phyloP scores from a whole-genome alignment of 1,140 invertebrate species.

The Drosophila bipectinata region DNA sequence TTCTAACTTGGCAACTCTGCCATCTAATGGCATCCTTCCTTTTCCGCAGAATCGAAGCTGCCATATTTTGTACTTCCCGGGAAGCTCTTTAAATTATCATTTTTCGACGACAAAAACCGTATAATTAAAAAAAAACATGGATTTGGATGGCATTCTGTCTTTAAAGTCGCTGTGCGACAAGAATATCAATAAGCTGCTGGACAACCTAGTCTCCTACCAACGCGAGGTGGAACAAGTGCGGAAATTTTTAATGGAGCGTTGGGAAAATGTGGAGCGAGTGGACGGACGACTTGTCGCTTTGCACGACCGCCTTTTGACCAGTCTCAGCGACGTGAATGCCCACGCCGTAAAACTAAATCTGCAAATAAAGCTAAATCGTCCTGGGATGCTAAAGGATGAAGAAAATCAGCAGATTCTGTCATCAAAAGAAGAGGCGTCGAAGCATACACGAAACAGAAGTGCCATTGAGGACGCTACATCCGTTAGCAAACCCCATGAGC shows the following conservation, averaged over 20 bases:
- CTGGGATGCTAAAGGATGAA: not conserved
- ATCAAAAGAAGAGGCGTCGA: not conserved
- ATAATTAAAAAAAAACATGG: no score
- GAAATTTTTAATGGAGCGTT: slow-evolving; percentile 19
- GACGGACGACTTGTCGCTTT: slow-evolving; percentile 23
- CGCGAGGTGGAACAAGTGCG: slow-evolving; percentile 18
- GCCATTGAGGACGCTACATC: not conserved
- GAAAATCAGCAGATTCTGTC: not conserved
- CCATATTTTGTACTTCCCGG: no score
- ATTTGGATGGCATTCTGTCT: no score
- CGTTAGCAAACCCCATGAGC: no score
- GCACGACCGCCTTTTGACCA: slow-evolving; percentile 44
- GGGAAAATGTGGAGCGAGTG: slow-evolving; percentile 10
- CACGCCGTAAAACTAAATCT: slow-evolving; percentile 47
- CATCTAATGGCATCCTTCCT: no score
- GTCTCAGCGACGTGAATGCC: slow-evolving; percentile 44
- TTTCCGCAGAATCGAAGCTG: no score
- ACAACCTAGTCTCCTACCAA: slow-evolving; percentile 32
- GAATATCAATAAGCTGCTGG: slow-evolving; percentile 47
- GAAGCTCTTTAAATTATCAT: no score
- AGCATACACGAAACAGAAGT: not conserved
- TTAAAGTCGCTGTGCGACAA: slow-evolving; percentile 31
- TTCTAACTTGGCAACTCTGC: no score
- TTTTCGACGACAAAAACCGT: no score
- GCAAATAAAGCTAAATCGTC: slow-evolving; percentile 35